Percentiles rank a stretch among this genome's conserved stretches.
Conservation (phyloP, 2,888 invertebrate genomes). For the Reticulitermes lucifugus region DNA sequence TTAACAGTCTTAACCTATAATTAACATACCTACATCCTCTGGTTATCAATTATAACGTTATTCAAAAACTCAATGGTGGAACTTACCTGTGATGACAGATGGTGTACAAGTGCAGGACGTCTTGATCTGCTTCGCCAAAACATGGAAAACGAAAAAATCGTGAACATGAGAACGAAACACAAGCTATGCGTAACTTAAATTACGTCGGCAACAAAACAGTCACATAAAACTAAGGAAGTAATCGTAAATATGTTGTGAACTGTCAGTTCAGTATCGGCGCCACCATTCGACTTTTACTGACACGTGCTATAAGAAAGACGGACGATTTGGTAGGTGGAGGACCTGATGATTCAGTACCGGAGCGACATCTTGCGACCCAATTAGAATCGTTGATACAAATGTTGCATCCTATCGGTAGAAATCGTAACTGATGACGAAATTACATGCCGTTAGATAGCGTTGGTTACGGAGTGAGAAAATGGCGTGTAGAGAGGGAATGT, state of each 20-base stretch:
- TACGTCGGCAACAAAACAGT: not conserved
- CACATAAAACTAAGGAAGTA: not conserved
- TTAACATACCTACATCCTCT: too few relatives aligned
- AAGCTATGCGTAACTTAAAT: not conserved
- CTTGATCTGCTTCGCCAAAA: too few relatives aligned
- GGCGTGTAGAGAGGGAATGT: not conserved
- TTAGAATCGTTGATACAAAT: not conserved
- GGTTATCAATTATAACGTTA: too few relatives aligned
- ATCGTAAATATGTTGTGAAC: not conserved
- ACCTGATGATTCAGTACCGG: not conserved
- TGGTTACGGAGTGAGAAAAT: too few relatives aligned
- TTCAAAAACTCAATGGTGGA: too few relatives aligned
- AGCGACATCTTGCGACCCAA: not conserved
- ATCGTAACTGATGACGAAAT: not conserved
- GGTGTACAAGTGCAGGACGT: too few relatives aligned
- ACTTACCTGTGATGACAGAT: too few relatives aligned
- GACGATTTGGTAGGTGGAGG: not conserved
- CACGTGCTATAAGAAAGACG: not conserved
- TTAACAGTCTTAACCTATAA: too few relatives aligned
- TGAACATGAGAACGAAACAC: too few relatives aligned
- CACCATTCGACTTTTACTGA: not conserved
- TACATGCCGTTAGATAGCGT: not conserved
- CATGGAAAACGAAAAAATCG: too few relatives aligned
- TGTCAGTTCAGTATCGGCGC: not conserved
- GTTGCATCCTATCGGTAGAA: not conserved